phyloP scores from a whole-genome alignment of 2,888 invertebrate species.

The Synergus japonicus region DNA sequence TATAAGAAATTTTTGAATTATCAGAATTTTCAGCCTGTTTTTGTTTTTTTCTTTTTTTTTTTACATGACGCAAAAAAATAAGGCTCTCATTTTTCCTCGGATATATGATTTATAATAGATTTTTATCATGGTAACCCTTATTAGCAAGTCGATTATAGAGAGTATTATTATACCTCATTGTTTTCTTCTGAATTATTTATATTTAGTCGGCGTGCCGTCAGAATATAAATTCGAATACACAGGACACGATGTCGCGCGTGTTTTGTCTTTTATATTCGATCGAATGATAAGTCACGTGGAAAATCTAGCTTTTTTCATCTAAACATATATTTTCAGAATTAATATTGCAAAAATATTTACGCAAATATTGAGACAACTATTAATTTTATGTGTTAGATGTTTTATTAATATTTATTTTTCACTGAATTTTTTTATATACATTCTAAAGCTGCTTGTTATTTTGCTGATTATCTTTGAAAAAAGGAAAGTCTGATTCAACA shows the following conservation, averaged over 20 bases:
- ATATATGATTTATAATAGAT: too few species aligned
- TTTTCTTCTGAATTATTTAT: not conserved
- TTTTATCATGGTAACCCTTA: not conserved
- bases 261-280: not conserved
- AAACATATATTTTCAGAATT: not conserved
- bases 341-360: not conserved
- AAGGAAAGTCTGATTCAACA: not conserved
- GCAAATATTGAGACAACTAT: not conserved
- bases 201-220: not conserved
- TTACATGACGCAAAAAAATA: too few species aligned
- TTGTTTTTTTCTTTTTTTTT: too few species aligned
- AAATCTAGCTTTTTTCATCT: not conserved
- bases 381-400: too few species aligned
- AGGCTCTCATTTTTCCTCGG: too few species aligned
- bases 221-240: too few species aligned
- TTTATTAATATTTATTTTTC: too few species aligned
- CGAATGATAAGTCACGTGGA: not conserved
- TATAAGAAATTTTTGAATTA: too few species aligned
- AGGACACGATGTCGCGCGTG: not conserved
- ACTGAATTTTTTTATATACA: too few species aligned
- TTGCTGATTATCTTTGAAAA: not conserved
- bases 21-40: too few species aligned
- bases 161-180: not conserved
- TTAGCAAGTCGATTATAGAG: not conserved
- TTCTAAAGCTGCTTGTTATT: not conserved